Base-by-base conservation (phyloP, 1,140 invertebrate species). In the Drosophila takahashii region DNA sequence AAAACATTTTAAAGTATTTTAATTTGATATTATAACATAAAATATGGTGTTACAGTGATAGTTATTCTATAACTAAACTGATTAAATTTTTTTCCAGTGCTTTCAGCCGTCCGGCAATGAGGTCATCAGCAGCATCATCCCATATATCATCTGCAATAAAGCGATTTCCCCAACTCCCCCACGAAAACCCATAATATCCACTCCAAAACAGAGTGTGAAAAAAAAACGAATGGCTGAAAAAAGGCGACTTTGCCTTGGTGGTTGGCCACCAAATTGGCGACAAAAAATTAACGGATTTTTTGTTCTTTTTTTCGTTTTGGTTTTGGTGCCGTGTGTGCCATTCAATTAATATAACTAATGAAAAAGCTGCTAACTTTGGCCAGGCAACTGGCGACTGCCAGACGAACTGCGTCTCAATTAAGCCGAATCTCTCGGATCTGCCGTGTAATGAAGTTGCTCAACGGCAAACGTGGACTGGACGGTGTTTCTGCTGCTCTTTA, bases 271-370 rank as follows among this genome's bases (percentile, higher is more conserved):
- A 61, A 61, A 51, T 61, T 57, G 67, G 65, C 53, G 50, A 57
- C 70, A 71, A 70, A 71, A 71, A 70, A 70, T 76, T 57, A 57
- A 76, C 60, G 16, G 15, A 36, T 29, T 39, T 72, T 41, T 52
- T 36, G 37, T 45, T 10, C 3, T 29, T 29, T 39, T 61, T 48
- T 51, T 27, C 18, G 52, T 22, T 22, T 22, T 22, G 22, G 39
- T 44, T 50, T 27, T 26, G 52, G 47, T 51, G 60, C 44, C 52
- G 58, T 54, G 70, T 76, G 57, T 45, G 77, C 73, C 80, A 77
- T 89, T 89, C 79, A 70, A 89, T 89, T 80, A 84, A 89, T 89
- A 67, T 77, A 90, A 84, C 72, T 84, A 89, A 89, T 89, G 84
- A 77, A 89, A 73, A 89, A 77, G 69, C 67, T 67, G 58, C 58